A percentile compares a stretch with the other conserved stretches of the same genome.
These are phyloP conservation scores for Aspidiotus destructor DNA, from an alignment of 2,888 invertebrate genomes.

Conservation along the genomic window DNA sequence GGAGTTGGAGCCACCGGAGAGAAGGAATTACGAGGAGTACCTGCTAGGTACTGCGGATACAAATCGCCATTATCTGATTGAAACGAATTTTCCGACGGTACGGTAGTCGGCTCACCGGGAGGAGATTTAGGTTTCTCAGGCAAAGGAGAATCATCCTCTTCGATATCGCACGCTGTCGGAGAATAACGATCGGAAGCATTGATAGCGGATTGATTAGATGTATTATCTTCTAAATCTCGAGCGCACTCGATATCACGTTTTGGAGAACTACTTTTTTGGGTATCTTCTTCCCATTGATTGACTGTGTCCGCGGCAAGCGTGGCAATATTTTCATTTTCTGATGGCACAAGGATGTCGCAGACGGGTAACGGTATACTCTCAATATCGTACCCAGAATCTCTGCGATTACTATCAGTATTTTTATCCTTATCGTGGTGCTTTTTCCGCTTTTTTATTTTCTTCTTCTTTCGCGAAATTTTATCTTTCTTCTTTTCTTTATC, in stretches of 20 bases:
- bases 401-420: neutral
- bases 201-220: neutral
- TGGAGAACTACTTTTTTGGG: neutral
- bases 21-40: neutral
- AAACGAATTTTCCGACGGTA: neutral
- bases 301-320: neutral
- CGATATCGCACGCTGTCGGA: constrained; percentile 13
- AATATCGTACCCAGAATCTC: neutral
- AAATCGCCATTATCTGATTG: neutral
- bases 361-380: neutral
- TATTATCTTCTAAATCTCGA: neutral
- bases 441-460: constrained; percentile 6
- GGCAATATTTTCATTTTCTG: neutral
- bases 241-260: constrained; percentile 1
- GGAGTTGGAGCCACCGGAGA: neutral
- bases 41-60: neutral
- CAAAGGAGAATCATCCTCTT: neutral
- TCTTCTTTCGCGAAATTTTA: constrained; percentile 11
- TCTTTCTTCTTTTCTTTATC: neutral
- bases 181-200: constrained; percentile 17
- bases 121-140: neutral
- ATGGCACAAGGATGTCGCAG: neutral
- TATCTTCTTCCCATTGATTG: neutral
- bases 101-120: neutral
- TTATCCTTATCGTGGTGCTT: neutral